Conservation (phyloP, 35 echinoderm and acorn worm genomes). For the Apostichopus parvimensis region DNA sequence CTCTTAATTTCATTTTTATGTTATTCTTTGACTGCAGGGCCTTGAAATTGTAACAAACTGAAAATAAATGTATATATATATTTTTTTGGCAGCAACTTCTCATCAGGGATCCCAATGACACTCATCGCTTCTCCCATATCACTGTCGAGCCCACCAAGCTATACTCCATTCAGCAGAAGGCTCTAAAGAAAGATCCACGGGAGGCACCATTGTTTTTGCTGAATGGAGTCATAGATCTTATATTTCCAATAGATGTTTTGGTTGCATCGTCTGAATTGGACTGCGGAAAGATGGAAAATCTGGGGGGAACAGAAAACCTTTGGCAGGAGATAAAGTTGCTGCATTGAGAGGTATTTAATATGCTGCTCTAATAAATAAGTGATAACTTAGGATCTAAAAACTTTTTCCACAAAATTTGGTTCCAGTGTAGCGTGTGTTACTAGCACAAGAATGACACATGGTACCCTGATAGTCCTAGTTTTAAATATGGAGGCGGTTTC, state of each 20-base stretch:
- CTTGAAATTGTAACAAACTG: too few relatives aligned
- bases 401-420: too few relatives aligned
- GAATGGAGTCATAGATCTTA: slow-evolving; percentile 3
- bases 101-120: background rate
- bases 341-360: background rate
- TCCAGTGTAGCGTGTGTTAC: too few relatives aligned
- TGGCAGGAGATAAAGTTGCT: background rate
- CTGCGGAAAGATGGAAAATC: background rate
- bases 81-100: background rate
- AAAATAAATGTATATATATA: too few relatives aligned
- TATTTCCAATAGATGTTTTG: background rate
- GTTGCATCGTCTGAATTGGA: background rate
- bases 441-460: too few relatives aligned
- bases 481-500: too few relatives aligned
- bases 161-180: slow-evolving; percentile 13
- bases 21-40: too few relatives aligned
- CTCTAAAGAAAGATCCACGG: background rate
- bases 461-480: too few relatives aligned
- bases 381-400: too few relatives aligned
- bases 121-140: background rate
- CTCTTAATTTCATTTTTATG: too few relatives aligned
- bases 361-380: too few relatives aligned
- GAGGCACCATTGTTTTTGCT: slow-evolving; percentile 6
- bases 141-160: background rate
- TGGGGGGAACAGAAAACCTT: background rate